Conservation (phyloP, 53 echinoderm and acorn worm species). For the Crossaster papposus region DNA sequence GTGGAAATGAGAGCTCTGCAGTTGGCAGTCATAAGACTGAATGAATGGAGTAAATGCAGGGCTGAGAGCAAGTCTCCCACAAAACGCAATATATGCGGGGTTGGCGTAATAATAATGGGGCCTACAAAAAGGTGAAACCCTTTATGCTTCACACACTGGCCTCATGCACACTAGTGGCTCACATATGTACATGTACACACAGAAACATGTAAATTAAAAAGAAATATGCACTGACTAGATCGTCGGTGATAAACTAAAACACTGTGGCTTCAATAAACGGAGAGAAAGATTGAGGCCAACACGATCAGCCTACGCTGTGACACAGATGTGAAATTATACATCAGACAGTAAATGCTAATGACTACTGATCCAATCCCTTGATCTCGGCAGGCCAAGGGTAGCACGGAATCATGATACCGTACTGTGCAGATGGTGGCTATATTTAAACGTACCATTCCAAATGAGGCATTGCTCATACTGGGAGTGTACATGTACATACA, state of each 20-base stretch:
- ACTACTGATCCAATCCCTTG: neutral
- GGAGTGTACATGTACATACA: neutral
- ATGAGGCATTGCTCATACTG: neutral
- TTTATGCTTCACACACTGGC: neutral
- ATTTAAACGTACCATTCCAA: neutral
- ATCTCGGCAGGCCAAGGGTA: neutral
- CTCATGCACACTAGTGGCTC: neutral
- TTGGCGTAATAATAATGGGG: conserved; percentile 2
- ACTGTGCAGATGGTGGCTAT: neutral
- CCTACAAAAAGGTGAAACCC: conserved; percentile 9
- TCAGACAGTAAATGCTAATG: conserved; percentile 1
- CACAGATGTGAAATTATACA: neutral
- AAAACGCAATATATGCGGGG: conserved; percentile 15
- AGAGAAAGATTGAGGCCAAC: neutral
- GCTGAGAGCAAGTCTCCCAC: conserved; percentile 39
- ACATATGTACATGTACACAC: no score
- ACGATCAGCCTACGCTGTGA: neutral
- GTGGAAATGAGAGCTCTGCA: neutral
- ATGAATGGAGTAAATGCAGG: conserved; percentile 30
- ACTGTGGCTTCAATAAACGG: neutral
- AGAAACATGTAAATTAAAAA: neutral
- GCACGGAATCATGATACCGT: neutral
- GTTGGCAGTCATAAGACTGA: neutral
- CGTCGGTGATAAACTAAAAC: neutral
- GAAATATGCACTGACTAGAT: neutral